Evolutionary conservation across 2,888 invertebrate species (phyloP).

Genomic region (Drosophila limbata): DNA sequence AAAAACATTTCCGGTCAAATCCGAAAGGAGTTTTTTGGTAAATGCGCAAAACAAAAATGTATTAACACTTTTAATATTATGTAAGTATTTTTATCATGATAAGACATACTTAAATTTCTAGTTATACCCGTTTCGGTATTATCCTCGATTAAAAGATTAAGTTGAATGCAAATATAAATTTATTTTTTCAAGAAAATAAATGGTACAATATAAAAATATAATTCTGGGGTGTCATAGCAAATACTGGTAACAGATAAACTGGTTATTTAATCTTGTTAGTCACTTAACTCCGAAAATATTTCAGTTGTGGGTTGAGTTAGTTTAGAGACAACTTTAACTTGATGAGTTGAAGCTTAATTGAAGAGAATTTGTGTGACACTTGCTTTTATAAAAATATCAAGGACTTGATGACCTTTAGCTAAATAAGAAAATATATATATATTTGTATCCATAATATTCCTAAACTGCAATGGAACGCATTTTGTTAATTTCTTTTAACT

Average conservation of each 20-base stretch:
- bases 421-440: slow-evolving; percentile 17
- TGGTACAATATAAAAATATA: background rate
- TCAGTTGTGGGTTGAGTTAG: background rate
- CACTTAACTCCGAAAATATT: no score
- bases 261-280: no score
- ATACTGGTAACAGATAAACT: background rate
- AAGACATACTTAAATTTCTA: no score
- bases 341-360: background rate
- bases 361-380: background rate
- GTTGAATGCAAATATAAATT: background rate
- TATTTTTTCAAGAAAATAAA: background rate
- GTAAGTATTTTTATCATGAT: background rate
- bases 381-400: background rate
- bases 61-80: background rate
- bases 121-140: background rate
- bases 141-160: slow-evolving; percentile 1
- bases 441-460: background rate
- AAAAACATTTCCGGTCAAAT: background rate
- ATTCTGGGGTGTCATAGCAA: background rate
- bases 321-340: background rate
- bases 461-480: background rate
- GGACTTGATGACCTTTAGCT: no score
- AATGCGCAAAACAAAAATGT: background rate
- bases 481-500: background rate
- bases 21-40: no score